Evolutionary conservation across 2,888 invertebrate species (phyloP), one percentile per base, ranked within the genome.

Genomic region (Ophion ventricosus): DNA sequence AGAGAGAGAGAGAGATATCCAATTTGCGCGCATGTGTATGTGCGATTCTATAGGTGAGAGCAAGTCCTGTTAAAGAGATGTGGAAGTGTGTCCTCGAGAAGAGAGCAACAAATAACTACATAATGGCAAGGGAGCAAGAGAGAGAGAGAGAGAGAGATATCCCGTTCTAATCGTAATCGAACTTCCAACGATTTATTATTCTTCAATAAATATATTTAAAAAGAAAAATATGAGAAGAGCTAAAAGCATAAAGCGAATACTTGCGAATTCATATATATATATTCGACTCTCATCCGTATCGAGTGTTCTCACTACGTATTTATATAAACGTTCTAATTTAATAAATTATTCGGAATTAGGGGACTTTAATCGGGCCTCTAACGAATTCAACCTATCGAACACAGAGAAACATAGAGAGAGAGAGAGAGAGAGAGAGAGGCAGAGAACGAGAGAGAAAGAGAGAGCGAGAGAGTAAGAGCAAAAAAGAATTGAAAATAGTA

Each of bases 311-410:
- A 80, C 73, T 77, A 87, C 73, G 80, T 87, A 85, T 86, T 84
- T 87, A 84, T 49, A 49, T 86, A 84, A 84, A 86, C 82, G 80
- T 82, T 83, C 81, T 87, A 87, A 87, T 87, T 87, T 87, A 87
- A 87, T 87, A 87, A 87, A 87, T 87, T 87, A 87, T 87, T 87
- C 85, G 83, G 77, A 83, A 85, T 80, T 83, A 82, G 74, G 66
- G 61, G 66, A 79, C 66, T 76, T 79, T 59, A 43, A 66, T 70
- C 70, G 77, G 69, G 78, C 78, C 81, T 74, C 69, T 74, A 63
- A 69, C 74, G 26, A 74, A 78, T 35, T 57, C 64, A 40, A 40
- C 35, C 40, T 64, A 43, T 25, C 61, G 64, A 61, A 76, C 64
- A 59, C 23, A 43, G 43, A 43, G 76, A 54, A 57, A 56, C 20